Evolutionary conservation across 1,140 invertebrate genomes (phyloP), one percentile per base, ranked within the genome.

Genomic region (Archegozetes longisetosus): DNA sequence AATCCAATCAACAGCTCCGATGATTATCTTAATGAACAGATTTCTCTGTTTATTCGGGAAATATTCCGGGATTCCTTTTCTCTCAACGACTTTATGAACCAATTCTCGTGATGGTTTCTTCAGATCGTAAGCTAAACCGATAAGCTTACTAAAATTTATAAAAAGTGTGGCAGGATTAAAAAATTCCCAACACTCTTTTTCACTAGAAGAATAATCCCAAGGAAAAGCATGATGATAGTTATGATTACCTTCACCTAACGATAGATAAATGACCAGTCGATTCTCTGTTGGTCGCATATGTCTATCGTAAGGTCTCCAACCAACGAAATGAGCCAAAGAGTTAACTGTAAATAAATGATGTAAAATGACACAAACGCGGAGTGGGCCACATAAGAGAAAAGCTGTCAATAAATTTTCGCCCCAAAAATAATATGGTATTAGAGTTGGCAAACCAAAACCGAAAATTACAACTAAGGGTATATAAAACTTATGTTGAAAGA

Each of bases 281-380:
- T 73, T 75, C 63, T 77, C 73, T 1, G 66, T 67, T 0, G 76
- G 74, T 28, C 70, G 73, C 53, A 77, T 76, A 46, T 64, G 59
- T 27, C 68, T 66, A 63, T 77, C 74, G 58, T 77, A 77, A 20
- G 68, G 67, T 1, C 76, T 73, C 14, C 65, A 68, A n/a, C 74
- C 74, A 68, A 68, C 73, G 59, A 71, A 66, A 62, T 77, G 76
- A 20, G 76, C 75, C 4, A 52, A 9, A 25, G 50, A 52, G 72
- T 97, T 97, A 1, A 97, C 91, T 40, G 91, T 75, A 91, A 92
- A 97, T 2, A 92, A 96, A 63, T 47, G 80, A 69, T 98, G 89
- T 14, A 97, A 75, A 9, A 82, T 84, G 65, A 86, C 80, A 13
- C 81, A 78, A 72, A 92, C 96, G 32, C 92, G 80, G 68, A 94